These are phyloP conservation scores for Montifringilla adamsi DNA, from an alignment of 2,113 vertebrate species.

Conservation along the genomic window DNA sequence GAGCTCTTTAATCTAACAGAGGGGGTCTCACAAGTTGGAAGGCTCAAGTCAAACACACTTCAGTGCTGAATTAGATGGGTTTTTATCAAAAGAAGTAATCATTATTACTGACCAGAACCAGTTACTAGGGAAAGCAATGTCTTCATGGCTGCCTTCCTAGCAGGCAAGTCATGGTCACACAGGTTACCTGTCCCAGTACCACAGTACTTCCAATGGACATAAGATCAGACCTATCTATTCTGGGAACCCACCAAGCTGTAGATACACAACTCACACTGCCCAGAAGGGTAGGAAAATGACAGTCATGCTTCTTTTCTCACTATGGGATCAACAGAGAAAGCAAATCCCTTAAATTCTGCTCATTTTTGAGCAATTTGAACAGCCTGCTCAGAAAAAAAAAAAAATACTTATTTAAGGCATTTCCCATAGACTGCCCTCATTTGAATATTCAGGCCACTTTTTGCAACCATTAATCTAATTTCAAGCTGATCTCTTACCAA, in stretches of 20 bases:
- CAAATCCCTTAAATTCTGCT: background rate
- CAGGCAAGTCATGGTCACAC: background rate
- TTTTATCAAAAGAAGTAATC: background rate
- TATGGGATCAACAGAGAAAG: background rate
- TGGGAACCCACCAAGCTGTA: background rate
- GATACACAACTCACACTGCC: background rate
- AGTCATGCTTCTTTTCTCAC: background rate
- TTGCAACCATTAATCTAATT: background rate
- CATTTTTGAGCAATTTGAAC: background rate
- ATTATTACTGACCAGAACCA: background rate
- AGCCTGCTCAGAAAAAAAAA: background rate
- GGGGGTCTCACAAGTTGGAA: background rate
- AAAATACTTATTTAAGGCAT: background rate
- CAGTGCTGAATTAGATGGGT: background rate
- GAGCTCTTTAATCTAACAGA: background rate
- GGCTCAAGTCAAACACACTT: background rate
- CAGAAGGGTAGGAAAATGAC: background rate
- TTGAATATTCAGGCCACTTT: background rate
- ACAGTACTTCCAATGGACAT: background rate
- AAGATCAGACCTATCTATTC: background rate
- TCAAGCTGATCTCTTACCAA: background rate
- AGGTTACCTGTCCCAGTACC: background rate
- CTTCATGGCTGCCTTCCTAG: background rate
- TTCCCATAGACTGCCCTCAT: background rate
- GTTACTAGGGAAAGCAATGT: background rate